phyloP scores from a whole-genome alignment of 2,113 vertebrate genomes.

The human (Homo sapiens) region GRCh38 chrX:29884501-29885000 shows the following conservation, averaged over 20 bases:
- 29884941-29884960: neutral
- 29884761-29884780: neutral
- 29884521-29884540: neutral
- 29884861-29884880: neutral
- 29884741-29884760: neutral
- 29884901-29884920: neutral
- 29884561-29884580: neutral
- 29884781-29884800: neutral
- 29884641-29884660: neutral
- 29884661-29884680: neutral
- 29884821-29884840: neutral
- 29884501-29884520: neutral
- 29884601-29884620: neutral
- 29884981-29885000: neutral
- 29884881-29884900: neutral
- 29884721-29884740: neutral
- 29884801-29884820: neutral
- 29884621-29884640: neutral
- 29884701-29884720: neutral
- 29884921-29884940: neutral
- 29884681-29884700: neutral
- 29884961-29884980: neutral
- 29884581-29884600: neutral
- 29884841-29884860: neutral
- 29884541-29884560: neutral